Evolutionary conservation across 2,797 vertebrate species (phyloP).

Genomic region (Crocidura indochinensis): DNA sequence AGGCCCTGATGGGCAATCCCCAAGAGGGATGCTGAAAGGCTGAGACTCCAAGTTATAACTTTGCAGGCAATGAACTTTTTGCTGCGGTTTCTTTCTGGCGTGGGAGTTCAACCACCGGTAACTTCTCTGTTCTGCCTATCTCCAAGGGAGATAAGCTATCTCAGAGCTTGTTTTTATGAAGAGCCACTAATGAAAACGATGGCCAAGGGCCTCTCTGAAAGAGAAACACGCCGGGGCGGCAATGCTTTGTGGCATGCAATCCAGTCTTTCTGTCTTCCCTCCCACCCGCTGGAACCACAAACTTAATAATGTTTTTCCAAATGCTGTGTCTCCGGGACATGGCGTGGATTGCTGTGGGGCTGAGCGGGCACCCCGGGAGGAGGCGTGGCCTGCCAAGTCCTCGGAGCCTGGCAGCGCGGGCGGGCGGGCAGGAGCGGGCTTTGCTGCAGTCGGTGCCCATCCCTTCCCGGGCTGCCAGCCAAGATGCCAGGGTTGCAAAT

Average conservation of each 20-base stretch:
- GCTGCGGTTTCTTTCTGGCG: background rate
- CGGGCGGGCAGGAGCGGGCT: background rate
- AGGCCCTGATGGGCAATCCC: accelerated
- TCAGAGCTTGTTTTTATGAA: slow-evolving; percentile 5
- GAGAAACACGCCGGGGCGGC: background rate
- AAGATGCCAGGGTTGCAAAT: slow-evolving; percentile 72
- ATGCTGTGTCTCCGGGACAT: slow-evolving; percentile 29
- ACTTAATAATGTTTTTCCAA: slow-evolving; percentile 62
- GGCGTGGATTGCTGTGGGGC: background rate
- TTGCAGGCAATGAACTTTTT: background rate
- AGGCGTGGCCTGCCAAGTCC: background rate
- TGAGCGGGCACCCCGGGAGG: background rate
- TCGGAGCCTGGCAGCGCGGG: background rate
- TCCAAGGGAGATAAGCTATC: background rate
- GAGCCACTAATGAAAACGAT: slow-evolving; percentile 37
- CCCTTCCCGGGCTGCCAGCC: slow-evolving; percentile 73
- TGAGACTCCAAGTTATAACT: background rate
- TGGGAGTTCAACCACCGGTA: background rate
- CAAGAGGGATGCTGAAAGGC: background rate
- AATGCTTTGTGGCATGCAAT: slow-evolving; percentile 41
- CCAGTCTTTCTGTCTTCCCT: slow-evolving; percentile 47
- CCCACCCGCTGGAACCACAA: slow-evolving; percentile 20
- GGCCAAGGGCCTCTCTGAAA: slow-evolving; percentile 45
- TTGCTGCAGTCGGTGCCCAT: background rate
- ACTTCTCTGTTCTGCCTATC: background rate